Evolutionary conservation across 2,113 vertebrate species (phyloP).

Genomic region (Psilopsiagon aurifrons): DNA sequence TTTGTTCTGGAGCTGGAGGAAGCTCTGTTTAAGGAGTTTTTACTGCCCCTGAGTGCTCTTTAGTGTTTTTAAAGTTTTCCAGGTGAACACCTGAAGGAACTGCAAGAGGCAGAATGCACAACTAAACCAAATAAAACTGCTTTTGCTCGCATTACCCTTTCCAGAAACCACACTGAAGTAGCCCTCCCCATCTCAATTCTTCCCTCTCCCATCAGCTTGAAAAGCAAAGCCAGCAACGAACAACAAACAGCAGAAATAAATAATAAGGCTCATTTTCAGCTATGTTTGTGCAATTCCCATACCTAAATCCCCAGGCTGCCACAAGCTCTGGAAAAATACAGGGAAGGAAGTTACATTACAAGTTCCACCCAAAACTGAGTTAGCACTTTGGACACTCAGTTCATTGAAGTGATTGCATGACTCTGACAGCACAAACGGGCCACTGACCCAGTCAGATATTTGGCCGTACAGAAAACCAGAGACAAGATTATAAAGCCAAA

Average conservation of each 20-base stretch:
- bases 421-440: neutral
- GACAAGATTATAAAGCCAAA: neutral
- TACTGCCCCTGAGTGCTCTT: neutral
- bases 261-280: neutral
- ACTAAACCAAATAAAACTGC: neutral
- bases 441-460: neutral
- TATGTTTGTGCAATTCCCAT: conserved; percentile 28
- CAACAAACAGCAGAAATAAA: conserved; percentile 20
- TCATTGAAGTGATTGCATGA: conserved; percentile 24
- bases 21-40: neutral
- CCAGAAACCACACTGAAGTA: neutral
- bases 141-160: neutral
- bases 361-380: conserved; percentile 61
- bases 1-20: neutral
- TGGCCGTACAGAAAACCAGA: neutral
- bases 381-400: conserved; percentile 39
- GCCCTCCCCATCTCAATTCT: neutral
- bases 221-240: neutral
- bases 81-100: neutral
- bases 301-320: conserved; percentile 60
- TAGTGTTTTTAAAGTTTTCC: neutral
- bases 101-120: neutral
- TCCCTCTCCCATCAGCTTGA: neutral
- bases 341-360: conserved; percentile 63
- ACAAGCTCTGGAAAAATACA: conserved; percentile 60